Evolutionary conservation across 2,113 vertebrate genomes (phyloP).

Genomic region (Amphilophus citrinellus): DNA sequence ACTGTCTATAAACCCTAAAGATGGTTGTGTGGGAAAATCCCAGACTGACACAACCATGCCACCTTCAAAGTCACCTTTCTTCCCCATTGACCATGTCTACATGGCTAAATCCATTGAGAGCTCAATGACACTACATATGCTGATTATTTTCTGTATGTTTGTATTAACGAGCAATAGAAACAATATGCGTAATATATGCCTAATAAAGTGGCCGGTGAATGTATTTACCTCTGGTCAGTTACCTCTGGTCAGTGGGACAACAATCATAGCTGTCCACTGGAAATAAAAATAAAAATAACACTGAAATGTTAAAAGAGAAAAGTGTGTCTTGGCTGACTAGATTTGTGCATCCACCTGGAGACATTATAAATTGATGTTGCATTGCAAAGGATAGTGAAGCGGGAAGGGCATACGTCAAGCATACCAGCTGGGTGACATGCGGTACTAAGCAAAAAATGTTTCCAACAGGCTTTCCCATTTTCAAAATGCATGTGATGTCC

Average conservation of each 20-base stretch:
- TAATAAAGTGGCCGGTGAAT: neutral
- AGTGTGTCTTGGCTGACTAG: slow-evolving; percentile 33
- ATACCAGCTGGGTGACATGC: slow-evolving; percentile 42
- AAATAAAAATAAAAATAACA: slow-evolving; percentile 39
- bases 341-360: slow-evolving; percentile 57
- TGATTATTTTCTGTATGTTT: neutral
- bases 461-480: slow-evolving; percentile 61
- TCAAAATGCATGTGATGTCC: slow-evolving; percentile 71
- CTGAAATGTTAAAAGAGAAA: slow-evolving; percentile 36
- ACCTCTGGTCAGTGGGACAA: slow-evolving; percentile 38
- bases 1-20: neutral
- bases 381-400: slow-evolving; percentile 34
- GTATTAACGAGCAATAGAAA: neutral
- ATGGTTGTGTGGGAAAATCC: neutral
- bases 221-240: slow-evolving; percentile 42
- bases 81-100: neutral
- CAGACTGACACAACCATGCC: too few species aligned
- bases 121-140: neutral
- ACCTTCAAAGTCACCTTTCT: neutral
- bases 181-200: too few species aligned
- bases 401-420: slow-evolving; percentile 47
- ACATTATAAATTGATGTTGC: slow-evolving; percentile 73
- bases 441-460: slow-evolving; percentile 42
- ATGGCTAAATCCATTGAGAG: neutral
- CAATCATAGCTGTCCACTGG: slow-evolving; percentile 27